Evolutionary conservation across 2,888 invertebrate species (phyloP).

Genomic region (Phorcus lineatus): DNA sequence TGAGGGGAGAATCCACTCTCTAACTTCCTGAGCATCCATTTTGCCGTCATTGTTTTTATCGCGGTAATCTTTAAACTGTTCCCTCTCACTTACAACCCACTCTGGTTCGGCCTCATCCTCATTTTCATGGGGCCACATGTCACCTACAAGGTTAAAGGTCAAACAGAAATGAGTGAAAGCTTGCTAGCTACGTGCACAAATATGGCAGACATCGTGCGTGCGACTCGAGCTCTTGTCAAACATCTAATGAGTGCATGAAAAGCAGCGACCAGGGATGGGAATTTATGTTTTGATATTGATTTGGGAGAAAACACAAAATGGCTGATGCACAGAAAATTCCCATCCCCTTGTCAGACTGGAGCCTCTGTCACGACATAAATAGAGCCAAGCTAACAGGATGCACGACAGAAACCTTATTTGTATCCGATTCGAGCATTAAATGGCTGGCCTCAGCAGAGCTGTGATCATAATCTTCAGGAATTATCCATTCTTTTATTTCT

Average conservation of each 20-base stretch:
- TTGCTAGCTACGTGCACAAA: neutral
- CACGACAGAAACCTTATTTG: slow-evolving; percentile 80
- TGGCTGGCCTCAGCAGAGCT: slow-evolving; percentile 96
- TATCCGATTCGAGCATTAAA: slow-evolving; percentile 92
- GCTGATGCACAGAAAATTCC: too few species aligned
- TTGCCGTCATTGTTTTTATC: slow-evolving; percentile 89
- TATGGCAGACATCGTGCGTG: neutral
- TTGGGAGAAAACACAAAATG: too few species aligned
- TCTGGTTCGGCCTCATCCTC: slow-evolving; percentile 85
- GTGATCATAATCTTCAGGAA: slow-evolving; percentile 96
- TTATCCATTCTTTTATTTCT: slow-evolving; percentile 90
- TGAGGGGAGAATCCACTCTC: slow-evolving; percentile 91
- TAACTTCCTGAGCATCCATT: slow-evolving; percentile 90
- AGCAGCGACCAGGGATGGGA: too few species aligned
- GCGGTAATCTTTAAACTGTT: slow-evolving; percentile 89
- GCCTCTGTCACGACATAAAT: neutral
- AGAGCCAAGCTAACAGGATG: neutral
- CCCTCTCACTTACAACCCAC: slow-evolving; percentile 95
- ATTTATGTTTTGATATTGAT: too few species aligned
- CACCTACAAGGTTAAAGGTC: slow-evolving; percentile 77
- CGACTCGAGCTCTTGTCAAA: neutral
- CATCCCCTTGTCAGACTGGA: too few species aligned
- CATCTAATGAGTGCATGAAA: too few species aligned
- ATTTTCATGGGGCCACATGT: slow-evolving; percentile 85
- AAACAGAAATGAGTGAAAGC: slow-evolving; percentile 23